Percentiles rank a stretch among this genome's conserved stretches.
Conservation (phyloP, 2,113 vertebrate species). For the Sus scrofa region T2T-Sscrofa CM000820.6:142576001-142576500, state of each 20-base stretch:
- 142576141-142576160: background rate
- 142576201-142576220: background rate
- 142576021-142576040: background rate
- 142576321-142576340: too few species aligned
- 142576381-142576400: too few species aligned
- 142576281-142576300: too few species aligned
- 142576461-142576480: background rate
- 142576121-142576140: background rate
- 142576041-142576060: background rate
- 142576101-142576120: background rate
- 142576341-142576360: too few species aligned
- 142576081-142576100: background rate
- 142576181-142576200: background rate
- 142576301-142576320: too few species aligned
- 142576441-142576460: too few species aligned
- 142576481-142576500: background rate
- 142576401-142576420: too few species aligned
- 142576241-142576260: background rate
- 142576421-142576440: background rate
- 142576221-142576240: rapidly evolving
- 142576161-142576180: rapidly evolving
- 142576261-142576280: too few species aligned
- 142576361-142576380: too few species aligned
- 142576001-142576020: background rate
- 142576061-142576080: background rate